phyloP scores from a whole-genome alignment of 2,888 invertebrate genomes.

The Mesorhabditis belari region DNA sequence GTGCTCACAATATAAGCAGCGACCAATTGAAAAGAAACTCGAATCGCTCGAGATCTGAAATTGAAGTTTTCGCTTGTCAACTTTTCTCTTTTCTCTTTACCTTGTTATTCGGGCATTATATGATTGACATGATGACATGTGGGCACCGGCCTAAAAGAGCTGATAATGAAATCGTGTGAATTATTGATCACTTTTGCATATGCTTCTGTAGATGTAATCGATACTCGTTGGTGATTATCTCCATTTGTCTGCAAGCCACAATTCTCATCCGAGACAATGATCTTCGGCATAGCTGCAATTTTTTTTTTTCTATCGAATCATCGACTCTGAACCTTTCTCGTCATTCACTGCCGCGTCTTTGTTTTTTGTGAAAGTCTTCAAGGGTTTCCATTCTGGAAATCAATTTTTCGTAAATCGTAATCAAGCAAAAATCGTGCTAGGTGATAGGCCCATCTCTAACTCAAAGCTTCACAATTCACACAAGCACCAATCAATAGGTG shows the following conservation, averaged over 20 bases:
- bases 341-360: not conserved
- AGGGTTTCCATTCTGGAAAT: slow-evolving; percentile 31
- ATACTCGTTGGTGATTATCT: slow-evolving; percentile 10
- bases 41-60: slow-evolving; percentile 43
- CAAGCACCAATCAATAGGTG: too few species aligned
- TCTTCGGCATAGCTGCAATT: slow-evolving; percentile 21
- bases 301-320: not conserved
- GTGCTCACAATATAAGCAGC: slow-evolving; percentile 48
- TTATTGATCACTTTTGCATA: too few species aligned
- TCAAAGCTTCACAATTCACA: too few species aligned
- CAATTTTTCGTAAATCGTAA: not conserved
- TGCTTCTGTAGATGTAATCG: slow-evolving; percentile 27
- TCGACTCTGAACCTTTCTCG: too few species aligned
- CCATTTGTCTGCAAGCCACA: slow-evolving; percentile 21
- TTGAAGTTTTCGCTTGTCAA: not conserved
- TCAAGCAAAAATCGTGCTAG: not conserved
- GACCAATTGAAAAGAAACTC: slow-evolving; percentile 46
- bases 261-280: slow-evolving; percentile 30
- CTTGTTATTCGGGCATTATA: slow-evolving; percentile 34
- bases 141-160: slow-evolving; percentile 24
- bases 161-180: too few species aligned
- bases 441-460: too few species aligned
- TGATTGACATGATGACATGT: slow-evolving; percentile 25
- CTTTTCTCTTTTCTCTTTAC: slow-evolving; percentile 5
- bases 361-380: slow-evolving; percentile 22